Evolutionary conservation across 2,888 invertebrate genomes (phyloP), one percentile per base, ranked within the genome.

Genomic region (Ceramica pisi): DNA sequence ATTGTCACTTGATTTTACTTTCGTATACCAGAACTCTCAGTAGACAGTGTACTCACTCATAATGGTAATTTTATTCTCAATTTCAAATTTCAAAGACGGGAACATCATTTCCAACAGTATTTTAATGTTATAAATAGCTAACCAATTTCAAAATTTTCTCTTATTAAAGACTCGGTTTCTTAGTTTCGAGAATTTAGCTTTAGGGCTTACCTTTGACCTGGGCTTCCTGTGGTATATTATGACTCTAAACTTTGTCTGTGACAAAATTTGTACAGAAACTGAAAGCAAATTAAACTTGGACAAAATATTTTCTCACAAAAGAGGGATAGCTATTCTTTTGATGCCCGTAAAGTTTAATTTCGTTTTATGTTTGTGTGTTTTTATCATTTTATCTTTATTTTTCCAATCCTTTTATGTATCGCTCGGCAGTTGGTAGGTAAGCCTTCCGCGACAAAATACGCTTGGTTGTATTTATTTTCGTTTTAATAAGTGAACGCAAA

Each of bases 211-310:
- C 21, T 78, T 78, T 38, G 16, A 72, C n/a, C 31, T 38, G 4
- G 23, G 19, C 12, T 61, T 53, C 35, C 48, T 26, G 14, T 60
- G 48, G 51, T 35, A 55, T 16, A 56, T 67, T 44, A 59, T 19
- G 23, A 78, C 65, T 57, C 12, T 35, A 31, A 35, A 55, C 65
- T 67, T 63, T 75, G 65, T 79, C 80, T 70, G 61, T 70, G 67
- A 78, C 73, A 73, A 81, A 85, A 85, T 76, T 71, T 78, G 83
- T 81, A 81, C 74, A 85, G 80, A 23, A 55, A 70, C 81, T 60
- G 71, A 88, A 89, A 89, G 83, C 85, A 89, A 89, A 91, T 90
- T 88, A 86, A 90, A 90, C 86, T 90, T 88, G 55, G 75, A 41
- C 65, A 74, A 84, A 88, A 86, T 86, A 86, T 88, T 87, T 83